A percentile compares a stretch with the other conserved stretches of the same genome.
Evolutionary conservation across 2,113 vertebrate genomes (phyloP).

Genomic region (Scortum barcoo): DNA sequence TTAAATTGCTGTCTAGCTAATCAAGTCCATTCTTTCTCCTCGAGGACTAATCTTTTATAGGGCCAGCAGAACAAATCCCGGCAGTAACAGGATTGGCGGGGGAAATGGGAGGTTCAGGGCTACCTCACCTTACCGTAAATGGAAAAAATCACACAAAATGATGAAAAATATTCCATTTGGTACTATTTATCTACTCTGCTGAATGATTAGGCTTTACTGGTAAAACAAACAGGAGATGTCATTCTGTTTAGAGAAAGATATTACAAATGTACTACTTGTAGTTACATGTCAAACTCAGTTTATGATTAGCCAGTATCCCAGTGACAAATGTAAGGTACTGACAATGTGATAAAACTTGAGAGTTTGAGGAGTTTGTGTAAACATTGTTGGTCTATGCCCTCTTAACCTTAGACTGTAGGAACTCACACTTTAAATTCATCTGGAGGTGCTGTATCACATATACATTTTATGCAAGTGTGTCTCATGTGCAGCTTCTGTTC

Average conservation of each 20-base stretch:
- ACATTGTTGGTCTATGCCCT: neutral
- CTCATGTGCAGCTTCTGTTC: conserved; percentile 41
- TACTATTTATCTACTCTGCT: conserved; percentile 1
- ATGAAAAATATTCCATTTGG: conserved; percentile 47
- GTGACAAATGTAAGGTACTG: neutral
- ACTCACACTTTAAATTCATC: neutral
- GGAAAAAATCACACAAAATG: conserved; percentile 44
- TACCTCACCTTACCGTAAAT: conserved; percentile 65
- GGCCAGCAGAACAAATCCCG: conserved; percentile 82
- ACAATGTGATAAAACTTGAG: neutral
- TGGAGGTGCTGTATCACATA: conserved; percentile 17
- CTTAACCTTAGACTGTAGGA: neutral
- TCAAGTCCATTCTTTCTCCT: conserved; percentile 88
- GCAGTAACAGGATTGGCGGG: conserved; percentile 83
- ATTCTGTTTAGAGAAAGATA: conserved; percentile 1
- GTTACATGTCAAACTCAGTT: neutral
- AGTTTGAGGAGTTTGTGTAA: neutral
- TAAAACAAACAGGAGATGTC: conserved; percentile 10
- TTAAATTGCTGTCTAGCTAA: conserved; percentile 90
- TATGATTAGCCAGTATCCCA: neutral
- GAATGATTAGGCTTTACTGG: conserved; percentile 39
- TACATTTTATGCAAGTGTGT: conserved; percentile 20
- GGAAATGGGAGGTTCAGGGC: conserved; percentile 66
- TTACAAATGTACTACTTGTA: neutral
- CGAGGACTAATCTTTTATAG: conserved; percentile 87